phyloP scores from a whole-genome alignment of 2,797 vertebrate species.

The Micromesistius poutassou region DNA sequence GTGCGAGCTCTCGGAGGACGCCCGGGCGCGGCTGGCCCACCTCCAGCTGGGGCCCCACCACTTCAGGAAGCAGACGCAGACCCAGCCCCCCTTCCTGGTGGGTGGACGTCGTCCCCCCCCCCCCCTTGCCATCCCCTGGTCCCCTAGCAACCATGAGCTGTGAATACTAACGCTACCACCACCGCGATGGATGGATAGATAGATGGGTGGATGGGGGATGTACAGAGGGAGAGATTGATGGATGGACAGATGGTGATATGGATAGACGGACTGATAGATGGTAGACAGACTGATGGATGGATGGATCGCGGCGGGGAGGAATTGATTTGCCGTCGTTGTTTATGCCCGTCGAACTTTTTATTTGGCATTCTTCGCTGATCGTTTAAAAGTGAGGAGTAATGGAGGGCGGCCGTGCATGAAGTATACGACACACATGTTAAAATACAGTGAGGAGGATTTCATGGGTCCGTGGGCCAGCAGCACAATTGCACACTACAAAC shows the following conservation, averaged over 20 bases:
- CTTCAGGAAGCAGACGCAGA: constrained; percentile 86
- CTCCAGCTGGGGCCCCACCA: constrained; percentile 88
- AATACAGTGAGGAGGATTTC: neutral
- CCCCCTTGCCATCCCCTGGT: neutral
- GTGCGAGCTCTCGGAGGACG: constrained; percentile 88
- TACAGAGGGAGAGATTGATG: neutral
- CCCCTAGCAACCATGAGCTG: too few relatives aligned
- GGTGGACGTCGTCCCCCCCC: constrained; percentile 17
- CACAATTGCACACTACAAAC: neutral
- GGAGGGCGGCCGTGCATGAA: neutral
- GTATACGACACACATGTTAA: neutral
- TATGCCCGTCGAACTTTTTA: neutral
- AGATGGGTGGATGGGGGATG: neutral
- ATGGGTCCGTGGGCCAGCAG: neutral
- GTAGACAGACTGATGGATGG: neutral
- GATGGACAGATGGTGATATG: neutral
- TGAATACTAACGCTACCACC: too few relatives aligned
- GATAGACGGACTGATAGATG: neutral
- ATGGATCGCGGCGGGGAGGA: neutral
- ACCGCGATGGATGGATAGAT: neutral
- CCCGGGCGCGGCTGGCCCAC: constrained; percentile 83
- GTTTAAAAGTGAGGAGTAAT: neutral
- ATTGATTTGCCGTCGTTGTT: neutral
- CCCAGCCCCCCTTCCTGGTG: constrained; percentile 85
- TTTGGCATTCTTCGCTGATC: neutral